These are phyloP conservation scores for Trissonchulus latispiculum DNA, from an alignment of 2,888 invertebrate genomes.

Conservation along the genomic window DNA sequence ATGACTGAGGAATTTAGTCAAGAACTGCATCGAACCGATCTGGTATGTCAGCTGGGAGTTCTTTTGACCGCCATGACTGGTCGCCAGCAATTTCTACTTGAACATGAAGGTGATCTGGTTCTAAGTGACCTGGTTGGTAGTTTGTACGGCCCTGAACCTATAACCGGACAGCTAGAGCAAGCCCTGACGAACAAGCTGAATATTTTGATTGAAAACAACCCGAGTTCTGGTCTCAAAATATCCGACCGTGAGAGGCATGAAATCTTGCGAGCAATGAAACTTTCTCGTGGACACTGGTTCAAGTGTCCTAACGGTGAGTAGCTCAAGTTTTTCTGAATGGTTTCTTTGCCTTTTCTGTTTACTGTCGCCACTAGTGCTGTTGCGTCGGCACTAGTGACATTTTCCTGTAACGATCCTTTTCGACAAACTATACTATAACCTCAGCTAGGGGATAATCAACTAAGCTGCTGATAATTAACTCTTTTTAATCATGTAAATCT, in stretches of 20 bases:
- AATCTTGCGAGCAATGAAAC: slow-evolving; percentile 54
- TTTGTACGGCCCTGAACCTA: background rate
- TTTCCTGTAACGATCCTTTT: too few relatives aligned
- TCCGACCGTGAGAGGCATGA: slow-evolving; percentile 50
- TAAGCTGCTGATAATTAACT: too few relatives aligned
- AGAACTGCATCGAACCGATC: background rate
- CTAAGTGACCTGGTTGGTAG: background rate
- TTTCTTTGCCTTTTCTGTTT: too few relatives aligned
- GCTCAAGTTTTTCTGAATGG: too few relatives aligned
- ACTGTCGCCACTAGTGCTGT: too few relatives aligned
- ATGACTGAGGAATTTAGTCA: background rate
- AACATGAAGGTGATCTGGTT: background rate
- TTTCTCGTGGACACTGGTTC: slow-evolving; percentile 58
- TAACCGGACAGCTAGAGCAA: background rate
- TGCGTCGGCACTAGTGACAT: too few relatives aligned
- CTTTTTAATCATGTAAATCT: too few relatives aligned
- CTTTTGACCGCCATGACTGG: slow-evolving; percentile 21
- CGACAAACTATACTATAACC: too few relatives aligned
- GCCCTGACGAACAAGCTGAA: background rate
- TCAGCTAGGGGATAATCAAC: too few relatives aligned
- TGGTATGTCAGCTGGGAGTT: background rate
- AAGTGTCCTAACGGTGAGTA: slow-evolving; percentile 59
- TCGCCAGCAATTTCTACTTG: slow-evolving; percentile 24
- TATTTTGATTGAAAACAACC: background rate
- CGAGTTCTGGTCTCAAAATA: slow-evolving; percentile 34